A percentile compares a stretch with the other conserved stretches of the same genome.
phyloP scores from a whole-genome alignment of 2,113 vertebrate species.

The Melanerpes aurifrons region DNA sequence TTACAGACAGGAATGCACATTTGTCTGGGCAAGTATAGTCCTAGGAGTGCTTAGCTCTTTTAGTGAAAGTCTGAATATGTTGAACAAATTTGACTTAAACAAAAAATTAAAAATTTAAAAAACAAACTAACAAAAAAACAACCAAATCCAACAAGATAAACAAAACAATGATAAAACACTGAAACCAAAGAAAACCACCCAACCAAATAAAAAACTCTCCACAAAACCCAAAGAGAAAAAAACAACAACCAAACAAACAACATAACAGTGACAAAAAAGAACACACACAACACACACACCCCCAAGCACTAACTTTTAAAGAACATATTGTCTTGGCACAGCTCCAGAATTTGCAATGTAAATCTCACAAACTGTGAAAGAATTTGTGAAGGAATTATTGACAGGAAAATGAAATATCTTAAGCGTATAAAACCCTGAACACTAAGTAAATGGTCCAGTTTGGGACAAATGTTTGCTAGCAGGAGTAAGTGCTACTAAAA shows the following conservation, averaged over 20 bases:
- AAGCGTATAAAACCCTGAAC: neutral
- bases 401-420: neutral
- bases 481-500: neutral
- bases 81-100: neutral
- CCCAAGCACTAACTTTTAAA: neutral
- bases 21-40: slow-evolving; percentile 78
- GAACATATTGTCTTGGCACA: neutral
- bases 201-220: too few relatives aligned
- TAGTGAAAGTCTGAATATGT: slow-evolving; percentile 53
- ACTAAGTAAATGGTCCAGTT: neutral
- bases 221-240: too few relatives aligned
- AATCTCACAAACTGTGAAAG: neutral
- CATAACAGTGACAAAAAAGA: neutral
- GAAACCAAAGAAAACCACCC: neutral
- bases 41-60: slow-evolving; percentile 70
- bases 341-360: neutral
- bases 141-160: too few relatives aligned
- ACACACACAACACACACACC: too few relatives aligned
- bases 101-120: neutral
- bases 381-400: neutral
- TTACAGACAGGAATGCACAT: slow-evolving; percentile 82
- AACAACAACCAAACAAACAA: neutral
- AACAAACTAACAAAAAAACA: neutral
- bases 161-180: too few relatives aligned
- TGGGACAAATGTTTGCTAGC: neutral